These are phyloP conservation scores for Menidia beryllina DNA, from an alignment of 2,113 vertebrate genomes.

Conservation along the genomic window DNA sequence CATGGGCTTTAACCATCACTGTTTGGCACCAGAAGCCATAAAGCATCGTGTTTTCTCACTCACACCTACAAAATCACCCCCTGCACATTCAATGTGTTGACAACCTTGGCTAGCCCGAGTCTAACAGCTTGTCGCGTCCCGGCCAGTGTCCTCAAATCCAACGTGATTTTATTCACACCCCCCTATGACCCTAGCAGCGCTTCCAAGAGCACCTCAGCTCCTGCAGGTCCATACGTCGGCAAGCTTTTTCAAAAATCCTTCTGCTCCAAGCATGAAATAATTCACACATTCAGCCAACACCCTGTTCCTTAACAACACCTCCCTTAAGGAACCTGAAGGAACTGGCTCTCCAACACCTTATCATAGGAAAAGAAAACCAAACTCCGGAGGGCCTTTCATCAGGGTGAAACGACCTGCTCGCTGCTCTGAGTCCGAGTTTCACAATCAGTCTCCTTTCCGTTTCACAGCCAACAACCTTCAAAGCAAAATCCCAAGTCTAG, in stretches of 20 bases:
- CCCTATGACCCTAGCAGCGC: conserved; percentile 35
- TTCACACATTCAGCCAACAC: background rate
- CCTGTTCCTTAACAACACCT: background rate
- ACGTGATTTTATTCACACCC: conserved; percentile 57
- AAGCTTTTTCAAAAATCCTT: conserved; percentile 3
- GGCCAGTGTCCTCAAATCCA: conserved; percentile 34
- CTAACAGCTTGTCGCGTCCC: conserved; percentile 61
- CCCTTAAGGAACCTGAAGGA: conserved; percentile 17
- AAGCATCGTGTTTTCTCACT: conserved; percentile 25
- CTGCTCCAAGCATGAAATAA: conserved; percentile 14
- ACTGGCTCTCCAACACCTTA: conserved; percentile 23
- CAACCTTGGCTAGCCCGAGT: conserved; percentile 27
- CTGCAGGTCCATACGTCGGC: background rate
- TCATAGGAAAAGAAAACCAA: conserved; percentile 25
- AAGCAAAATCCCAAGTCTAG: conserved; percentile 29
- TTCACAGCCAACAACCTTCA: conserved; percentile 28
- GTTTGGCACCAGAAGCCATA: conserved; percentile 18
- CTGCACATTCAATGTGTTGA: conserved; percentile 30
- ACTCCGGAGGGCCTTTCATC: conserved; percentile 7
- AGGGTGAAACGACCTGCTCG: conserved; percentile 11
- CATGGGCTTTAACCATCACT: background rate
- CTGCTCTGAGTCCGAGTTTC: conserved; percentile 30
- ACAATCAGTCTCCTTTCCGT: conserved; percentile 10
- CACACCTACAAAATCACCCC: conserved; percentile 33
- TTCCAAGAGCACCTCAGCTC: background rate